Conservation (phyloP, 2,113 vertebrate species). For the Plecotus auritus region DNA sequence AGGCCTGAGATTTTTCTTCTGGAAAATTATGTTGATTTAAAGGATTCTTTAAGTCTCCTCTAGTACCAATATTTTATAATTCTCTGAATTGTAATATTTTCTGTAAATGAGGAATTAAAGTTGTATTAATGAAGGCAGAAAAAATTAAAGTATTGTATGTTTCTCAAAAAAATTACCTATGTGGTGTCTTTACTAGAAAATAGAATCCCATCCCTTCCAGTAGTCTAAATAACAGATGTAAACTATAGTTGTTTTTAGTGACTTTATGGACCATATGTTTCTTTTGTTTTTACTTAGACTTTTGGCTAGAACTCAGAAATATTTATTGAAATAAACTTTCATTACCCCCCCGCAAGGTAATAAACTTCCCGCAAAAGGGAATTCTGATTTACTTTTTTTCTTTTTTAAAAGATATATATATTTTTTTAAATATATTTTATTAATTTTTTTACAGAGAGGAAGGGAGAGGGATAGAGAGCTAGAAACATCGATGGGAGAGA, state of each 20-base stretch:
- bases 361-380: background rate
- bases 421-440: too few species aligned
- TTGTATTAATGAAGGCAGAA: background rate
- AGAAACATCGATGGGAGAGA: too few species aligned
- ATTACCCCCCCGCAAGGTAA: background rate
- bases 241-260: background rate
- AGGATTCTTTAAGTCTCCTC: background rate
- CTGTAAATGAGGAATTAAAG: background rate
- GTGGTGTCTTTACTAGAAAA: conserved; percentile 26
- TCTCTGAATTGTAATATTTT: background rate
- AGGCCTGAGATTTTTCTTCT: background rate
- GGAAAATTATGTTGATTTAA: background rate
- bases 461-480: too few species aligned
- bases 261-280: background rate
- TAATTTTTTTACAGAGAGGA: too few species aligned
- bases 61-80: background rate
- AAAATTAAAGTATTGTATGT: background rate
- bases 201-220: background rate
- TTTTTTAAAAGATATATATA: too few species aligned
- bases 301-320: background rate
- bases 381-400: background rate
- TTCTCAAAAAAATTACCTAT: background rate
- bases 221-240: background rate
- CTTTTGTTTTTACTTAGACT: background rate
- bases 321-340: background rate